Evolutionary conservation across 37 sponge, comb jelly and placozoan genomes (phyloP).

Genomic region (Bolinopsis microptera): DNA sequence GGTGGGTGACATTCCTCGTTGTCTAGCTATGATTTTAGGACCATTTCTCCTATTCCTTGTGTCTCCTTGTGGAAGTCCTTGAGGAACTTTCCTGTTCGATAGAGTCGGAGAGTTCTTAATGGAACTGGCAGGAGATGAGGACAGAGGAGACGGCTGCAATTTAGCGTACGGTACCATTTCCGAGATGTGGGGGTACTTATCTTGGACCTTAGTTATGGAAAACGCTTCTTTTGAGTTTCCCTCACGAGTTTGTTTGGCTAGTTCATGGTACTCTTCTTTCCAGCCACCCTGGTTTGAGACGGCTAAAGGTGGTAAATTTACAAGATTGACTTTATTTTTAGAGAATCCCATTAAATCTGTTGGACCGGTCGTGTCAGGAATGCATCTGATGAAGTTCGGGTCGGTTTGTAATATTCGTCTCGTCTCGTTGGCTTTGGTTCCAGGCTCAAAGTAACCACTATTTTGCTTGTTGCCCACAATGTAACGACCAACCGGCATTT

Average conservation of each 20-base stretch:
- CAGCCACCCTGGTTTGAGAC: neutral
- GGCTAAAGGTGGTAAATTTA: neutral
- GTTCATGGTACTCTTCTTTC: constrained; percentile 40
- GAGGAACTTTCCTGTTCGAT: neutral
- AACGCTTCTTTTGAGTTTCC: neutral
- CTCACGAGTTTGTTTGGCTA: neutral
- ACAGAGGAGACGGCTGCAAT: neutral
- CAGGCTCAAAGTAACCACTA: neutral
- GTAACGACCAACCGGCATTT: neutral
- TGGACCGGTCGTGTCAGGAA: neutral
- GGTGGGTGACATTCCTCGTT: neutral
- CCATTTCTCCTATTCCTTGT: neutral
- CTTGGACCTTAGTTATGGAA: neutral
- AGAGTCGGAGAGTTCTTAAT: constrained; percentile 42
- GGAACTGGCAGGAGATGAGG: constrained; percentile 16
- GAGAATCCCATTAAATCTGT: neutral
- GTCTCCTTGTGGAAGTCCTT: neutral
- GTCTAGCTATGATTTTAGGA: neutral
- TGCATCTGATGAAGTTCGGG: neutral
- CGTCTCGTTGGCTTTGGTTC: neutral
- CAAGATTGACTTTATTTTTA: neutral
- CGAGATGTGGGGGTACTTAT: neutral
- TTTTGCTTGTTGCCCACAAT: constrained; percentile 10
- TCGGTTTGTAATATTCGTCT: neutral
- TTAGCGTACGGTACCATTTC: neutral